A percentile compares a stretch with the other conserved stretches of the same genome.
These are phyloP conservation scores for Yponomeuta sedellus DNA, from an alignment of 2,888 invertebrate genomes.

Conservation along the genomic window DNA sequence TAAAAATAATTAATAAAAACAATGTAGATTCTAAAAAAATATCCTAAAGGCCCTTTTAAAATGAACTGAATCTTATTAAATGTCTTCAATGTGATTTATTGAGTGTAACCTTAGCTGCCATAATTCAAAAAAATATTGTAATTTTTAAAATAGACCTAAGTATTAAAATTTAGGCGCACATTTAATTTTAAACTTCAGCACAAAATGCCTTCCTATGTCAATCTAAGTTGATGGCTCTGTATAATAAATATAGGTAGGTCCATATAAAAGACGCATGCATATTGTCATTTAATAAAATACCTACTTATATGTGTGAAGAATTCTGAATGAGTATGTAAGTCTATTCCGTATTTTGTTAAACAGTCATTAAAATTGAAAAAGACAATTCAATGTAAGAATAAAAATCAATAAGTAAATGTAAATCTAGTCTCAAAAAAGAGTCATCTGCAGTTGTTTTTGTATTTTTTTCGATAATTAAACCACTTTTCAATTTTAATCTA, in stretches of 20 bases:
- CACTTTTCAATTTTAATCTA: no score
- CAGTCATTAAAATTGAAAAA: background rate
- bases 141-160: background rate
- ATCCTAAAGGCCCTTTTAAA: background rate
- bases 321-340: no score
- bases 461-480: no score
- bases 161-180: background rate
- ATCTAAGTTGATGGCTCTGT: no score
- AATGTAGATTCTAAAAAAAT: background rate
- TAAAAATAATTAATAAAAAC: slow-evolving; percentile 3
- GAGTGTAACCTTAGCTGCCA: slow-evolving; percentile 42
- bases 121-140: slow-evolving; percentile 24
- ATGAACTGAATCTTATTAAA: slow-evolving; percentile 20
- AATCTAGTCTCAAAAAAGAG: background rate
- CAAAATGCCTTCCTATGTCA: no score
- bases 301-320: no score
- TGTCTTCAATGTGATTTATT: slow-evolving; percentile 44
- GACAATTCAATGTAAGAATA: background rate
- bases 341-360: background rate
- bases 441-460: no score
- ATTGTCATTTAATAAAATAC: no score
- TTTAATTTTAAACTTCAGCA: background rate
- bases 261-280: no score
- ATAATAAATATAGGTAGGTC: no score
- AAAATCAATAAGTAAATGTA: background rate